A percentile compares a stretch with the other conserved stretches of the same genome.
phyloP scores from a whole-genome alignment of 2,113 vertebrate species.

The Typhlomys cinereus region DNA sequence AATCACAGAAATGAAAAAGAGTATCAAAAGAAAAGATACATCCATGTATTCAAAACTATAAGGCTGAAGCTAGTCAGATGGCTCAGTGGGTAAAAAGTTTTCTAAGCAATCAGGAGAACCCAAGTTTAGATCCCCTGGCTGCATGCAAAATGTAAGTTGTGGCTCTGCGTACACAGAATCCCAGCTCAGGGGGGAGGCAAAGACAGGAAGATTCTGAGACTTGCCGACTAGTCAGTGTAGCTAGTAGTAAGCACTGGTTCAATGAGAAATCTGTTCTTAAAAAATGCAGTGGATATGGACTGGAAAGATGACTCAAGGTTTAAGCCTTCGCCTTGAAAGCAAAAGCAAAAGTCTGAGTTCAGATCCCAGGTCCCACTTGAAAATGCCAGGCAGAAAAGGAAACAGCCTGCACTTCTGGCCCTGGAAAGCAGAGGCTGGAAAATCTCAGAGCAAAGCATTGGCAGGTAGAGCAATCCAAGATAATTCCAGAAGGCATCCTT shows the following conservation, averaged over 20 bases:
- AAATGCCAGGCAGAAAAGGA: no score
- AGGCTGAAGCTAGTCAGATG: neutral
- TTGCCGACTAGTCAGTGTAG: neutral
- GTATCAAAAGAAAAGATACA: neutral
- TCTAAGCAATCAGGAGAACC: neutral
- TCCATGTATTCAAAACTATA: neutral
- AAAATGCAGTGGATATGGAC: neutral
- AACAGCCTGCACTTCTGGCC: neutral
- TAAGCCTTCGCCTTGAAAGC: no score
- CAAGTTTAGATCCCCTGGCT: neutral
- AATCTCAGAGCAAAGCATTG: neutral
- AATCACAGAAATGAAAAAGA: neutral
- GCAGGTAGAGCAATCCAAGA: no score
- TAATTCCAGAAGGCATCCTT: no score
- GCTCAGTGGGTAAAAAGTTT: neutral
- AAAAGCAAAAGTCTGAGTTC: no score
- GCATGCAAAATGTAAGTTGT: no score
- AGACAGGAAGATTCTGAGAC: neutral
- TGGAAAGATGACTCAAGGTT: neutral
- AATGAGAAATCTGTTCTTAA: neutral
- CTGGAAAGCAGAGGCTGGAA: no score
- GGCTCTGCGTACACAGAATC: neutral
- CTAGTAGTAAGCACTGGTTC: neutral
- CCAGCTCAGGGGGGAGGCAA: neutral
- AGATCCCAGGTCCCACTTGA: no score